Percentiles rank a stretch among this genome's conserved stretches.
phyloP scores from a whole-genome alignment of 2,113 vertebrate genomes.

The Ovibos moschatus region DNA sequence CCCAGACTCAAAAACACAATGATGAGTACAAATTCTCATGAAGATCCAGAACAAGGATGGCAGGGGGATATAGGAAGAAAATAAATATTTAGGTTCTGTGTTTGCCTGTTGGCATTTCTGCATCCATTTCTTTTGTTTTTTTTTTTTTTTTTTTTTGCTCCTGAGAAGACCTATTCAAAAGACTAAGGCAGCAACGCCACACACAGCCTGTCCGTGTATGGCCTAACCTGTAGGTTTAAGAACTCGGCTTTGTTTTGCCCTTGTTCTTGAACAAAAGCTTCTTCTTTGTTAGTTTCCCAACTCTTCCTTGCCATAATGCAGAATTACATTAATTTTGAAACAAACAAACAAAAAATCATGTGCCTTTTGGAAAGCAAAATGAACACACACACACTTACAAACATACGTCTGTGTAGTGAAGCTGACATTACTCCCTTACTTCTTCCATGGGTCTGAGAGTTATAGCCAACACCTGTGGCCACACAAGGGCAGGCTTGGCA shows the following conservation, averaged over 20 bases:
- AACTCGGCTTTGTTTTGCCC: constrained; percentile 2
- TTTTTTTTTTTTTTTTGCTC: background rate
- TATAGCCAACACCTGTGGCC: constrained; percentile 50
- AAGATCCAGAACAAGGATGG: background rate
- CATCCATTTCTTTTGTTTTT: background rate
- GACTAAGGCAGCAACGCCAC: background rate
- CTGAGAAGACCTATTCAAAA: background rate
- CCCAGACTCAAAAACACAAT: background rate
- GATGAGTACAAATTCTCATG: background rate
- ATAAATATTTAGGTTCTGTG: background rate
- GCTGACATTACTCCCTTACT: background rate
- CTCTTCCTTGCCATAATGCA: background rate
- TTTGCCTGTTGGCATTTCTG: background rate
- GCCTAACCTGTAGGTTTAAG: constrained; percentile 11
- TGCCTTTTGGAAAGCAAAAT: constrained; percentile 47
- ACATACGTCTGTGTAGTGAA: background rate
- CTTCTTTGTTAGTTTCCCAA: constrained; percentile 31
- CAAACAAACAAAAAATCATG: background rate
- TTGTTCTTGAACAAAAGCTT: constrained; percentile 37
- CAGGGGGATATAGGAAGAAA: background rate
- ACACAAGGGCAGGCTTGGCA: constrained; percentile 31
- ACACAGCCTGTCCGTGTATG: background rate
- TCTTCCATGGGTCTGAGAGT: background rate
- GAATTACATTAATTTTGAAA: constrained; percentile 39
- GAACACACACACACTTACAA: background rate